Evolutionary conservation across 37 sponge, comb jelly and placozoan genomes (phyloP), one percentile per base, ranked within the genome.

Genomic region (Beroe forskalii): DNA sequence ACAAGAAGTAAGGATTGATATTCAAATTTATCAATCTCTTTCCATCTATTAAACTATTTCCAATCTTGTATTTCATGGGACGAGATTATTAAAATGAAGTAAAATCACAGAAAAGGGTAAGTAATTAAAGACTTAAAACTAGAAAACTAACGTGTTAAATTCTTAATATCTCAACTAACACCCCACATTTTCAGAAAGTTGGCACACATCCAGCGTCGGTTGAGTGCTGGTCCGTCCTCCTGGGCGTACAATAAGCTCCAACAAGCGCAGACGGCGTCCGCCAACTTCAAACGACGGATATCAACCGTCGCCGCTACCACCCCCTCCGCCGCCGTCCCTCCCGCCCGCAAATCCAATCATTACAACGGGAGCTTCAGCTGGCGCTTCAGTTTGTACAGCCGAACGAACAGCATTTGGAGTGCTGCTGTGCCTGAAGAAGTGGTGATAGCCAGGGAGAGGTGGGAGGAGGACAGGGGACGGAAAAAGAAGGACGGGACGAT

Each of bases 1-100:
- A 80, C 48, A 80, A 80, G 20, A 22, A 28, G 86, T 80, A 80
- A 80, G 66, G 4, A 27, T 64, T n/a, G n/a, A n/a, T n/a, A n/a
- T n/a, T n/a, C n/a, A n/a, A n/a, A n/a, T n/a, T n/a, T n/a, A n/a
- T n/a, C n/a, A n/a, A n/a, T n/a, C n/a, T n/a, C n/a, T n/a, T n/a
- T n/a, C n/a, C n/a, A n/a, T n/a, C n/a, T n/a, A n/a, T n/a, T n/a
- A n/a, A n/a, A n/a, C n/a, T n/a, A n/a, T n/a, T n/a, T n/a, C n/a
- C n/a, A n/a, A n/a, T n/a, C n/a, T n/a, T n/a, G n/a, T n/a, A n/a
- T n/a, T n/a, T n/a, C n/a, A n/a, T n/a, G n/a, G n/a, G n/a, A n/a
- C n/a, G n/a, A n/a, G n/a, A n/a, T n/a, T n/a, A n/a, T n/a, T n/a
- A n/a, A n/a, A n/a, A n/a, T n/a, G n/a, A n/a, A n/a, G n/a, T n/a